Percentiles rank a stretch among this genome's conserved stretches.
These are phyloP conservation scores for Oryctolagus cuniculus DNA, from an alignment of 2,113 vertebrate genomes.

Conservation along the genomic window DNA sequence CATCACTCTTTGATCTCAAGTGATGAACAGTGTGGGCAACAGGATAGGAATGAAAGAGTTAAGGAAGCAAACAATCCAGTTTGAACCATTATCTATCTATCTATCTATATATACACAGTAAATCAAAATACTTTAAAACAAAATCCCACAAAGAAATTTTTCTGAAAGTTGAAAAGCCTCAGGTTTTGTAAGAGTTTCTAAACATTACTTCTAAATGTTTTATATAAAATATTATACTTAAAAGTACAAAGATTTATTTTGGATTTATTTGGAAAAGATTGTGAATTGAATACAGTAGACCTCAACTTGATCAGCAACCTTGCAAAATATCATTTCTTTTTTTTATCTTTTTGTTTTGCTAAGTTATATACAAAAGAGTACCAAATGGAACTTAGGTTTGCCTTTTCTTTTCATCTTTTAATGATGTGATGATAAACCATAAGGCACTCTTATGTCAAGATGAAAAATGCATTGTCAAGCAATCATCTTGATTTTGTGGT, in stretches of 20 bases:
- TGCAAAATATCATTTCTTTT: background rate
- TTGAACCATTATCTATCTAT: background rate
- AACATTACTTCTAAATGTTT: background rate
- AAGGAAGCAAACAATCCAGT: background rate
- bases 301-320: background rate
- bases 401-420: background rate
- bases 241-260: conserved; percentile 1
- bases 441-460: background rate
- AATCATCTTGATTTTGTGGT: conserved; percentile 65
- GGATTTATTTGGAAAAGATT: background rate
- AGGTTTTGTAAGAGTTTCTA: background rate
- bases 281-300: background rate
- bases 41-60: background rate
- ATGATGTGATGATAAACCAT: background rate
- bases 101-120: background rate
- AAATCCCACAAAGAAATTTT: background rate
- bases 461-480: background rate
- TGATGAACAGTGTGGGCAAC: background rate
- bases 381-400: background rate
- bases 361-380: background rate
- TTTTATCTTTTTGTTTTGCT: conserved; percentile 30
- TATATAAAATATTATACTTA: background rate
- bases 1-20: background rate
- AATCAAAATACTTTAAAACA: conserved; percentile 6
- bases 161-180: conserved; percentile 18